Base-by-base conservation (phyloP, 2,888 invertebrate species). In the Drosophila affinis region DNA sequence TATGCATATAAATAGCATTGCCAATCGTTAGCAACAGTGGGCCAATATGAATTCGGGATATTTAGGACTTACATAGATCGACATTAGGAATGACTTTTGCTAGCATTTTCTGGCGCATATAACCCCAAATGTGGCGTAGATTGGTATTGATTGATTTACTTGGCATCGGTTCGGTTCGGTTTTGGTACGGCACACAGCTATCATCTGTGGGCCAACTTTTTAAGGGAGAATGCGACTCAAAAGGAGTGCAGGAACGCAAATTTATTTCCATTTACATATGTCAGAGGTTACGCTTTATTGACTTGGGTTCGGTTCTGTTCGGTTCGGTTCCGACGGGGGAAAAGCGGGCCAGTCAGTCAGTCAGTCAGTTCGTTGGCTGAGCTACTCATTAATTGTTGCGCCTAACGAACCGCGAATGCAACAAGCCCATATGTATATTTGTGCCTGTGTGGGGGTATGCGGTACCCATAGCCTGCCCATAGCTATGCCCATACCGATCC, bases 371-470 rank as follows among this genome's bases (percentile, higher is more conserved):
- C 54, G 39, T 39, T 2, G 39, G 6, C 14, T 2, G 14, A 6
- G 39, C 14, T 6, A 14, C 1, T 47, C 70, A 82, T 83, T 86
- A 86, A 83, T 88, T 83, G 88, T 78, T 77, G 77, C 74, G 81
- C 70, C 87, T 78, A 88, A 86, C 83, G 87, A 88, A 84, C 72
- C 83, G 88, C 65, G 74, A 86, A 86, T 87, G 83, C 67, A 78
- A 81, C 87, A 86, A 85, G 77, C 67, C 77, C 74, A 58, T 48
- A n/a, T 24, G 4, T 4, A 29, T 29, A 29, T 7, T 9, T 29
- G 7, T 29, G 29, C 9, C 29, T 3, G 7, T 29, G 29, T 29
- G 29, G 29, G 9, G 29, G 9, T 1, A 9, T 29, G 24, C 24
- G 24, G 24, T 24, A 24, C 5, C 21, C 21, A 21, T 21, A 21